phyloP scores from a whole-genome alignment of 2,888 invertebrate genomes.

The Xanthorhoe designata region DNA sequence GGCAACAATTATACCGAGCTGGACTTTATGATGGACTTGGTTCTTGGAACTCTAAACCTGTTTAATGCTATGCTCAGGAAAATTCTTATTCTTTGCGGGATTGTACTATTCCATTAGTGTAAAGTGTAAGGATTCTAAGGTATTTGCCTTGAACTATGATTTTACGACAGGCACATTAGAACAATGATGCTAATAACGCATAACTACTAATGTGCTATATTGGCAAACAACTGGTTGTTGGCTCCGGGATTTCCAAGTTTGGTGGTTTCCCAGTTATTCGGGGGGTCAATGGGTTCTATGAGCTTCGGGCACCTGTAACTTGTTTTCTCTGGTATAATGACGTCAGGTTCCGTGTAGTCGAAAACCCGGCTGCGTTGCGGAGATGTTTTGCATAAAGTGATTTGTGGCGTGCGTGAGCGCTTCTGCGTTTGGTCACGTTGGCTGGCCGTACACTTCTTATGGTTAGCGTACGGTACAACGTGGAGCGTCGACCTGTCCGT shows the following conservation, averaged over 20 bases:
- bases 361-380: slow-evolving; percentile 60
- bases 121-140: background rate
- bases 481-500: slow-evolving; percentile 79
- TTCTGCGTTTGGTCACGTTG: slow-evolving; percentile 69
- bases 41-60: slow-evolving; percentile 26
- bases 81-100: slow-evolving; percentile 13
- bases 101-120: background rate
- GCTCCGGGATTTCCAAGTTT: slow-evolving; percentile 27
- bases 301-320: slow-evolving; percentile 70
- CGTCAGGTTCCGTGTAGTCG: slow-evolving; percentile 69
- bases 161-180: slow-evolving; percentile 15
- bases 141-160: slow-evolving; percentile 3
- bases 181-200: slow-evolving; percentile 8
- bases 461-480: slow-evolving; percentile 76
- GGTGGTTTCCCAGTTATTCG: slow-evolving; percentile 46
- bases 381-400: slow-evolving; percentile 62
- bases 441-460: slow-evolving; percentile 75
- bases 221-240: slow-evolving; percentile 7
- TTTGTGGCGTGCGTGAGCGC: slow-evolving; percentile 57
- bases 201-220: slow-evolving; percentile 7
- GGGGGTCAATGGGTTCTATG: slow-evolving; percentile 61
- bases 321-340: slow-evolving; percentile 74
- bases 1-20: slow-evolving; percentile 20
- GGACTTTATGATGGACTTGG: slow-evolving; percentile 22
- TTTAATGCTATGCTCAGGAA: slow-evolving; percentile 14